These are phyloP conservation scores for Mythimna albipuncta DNA, from an alignment of 2,888 invertebrate genomes.

Conservation along the genomic window DNA sequence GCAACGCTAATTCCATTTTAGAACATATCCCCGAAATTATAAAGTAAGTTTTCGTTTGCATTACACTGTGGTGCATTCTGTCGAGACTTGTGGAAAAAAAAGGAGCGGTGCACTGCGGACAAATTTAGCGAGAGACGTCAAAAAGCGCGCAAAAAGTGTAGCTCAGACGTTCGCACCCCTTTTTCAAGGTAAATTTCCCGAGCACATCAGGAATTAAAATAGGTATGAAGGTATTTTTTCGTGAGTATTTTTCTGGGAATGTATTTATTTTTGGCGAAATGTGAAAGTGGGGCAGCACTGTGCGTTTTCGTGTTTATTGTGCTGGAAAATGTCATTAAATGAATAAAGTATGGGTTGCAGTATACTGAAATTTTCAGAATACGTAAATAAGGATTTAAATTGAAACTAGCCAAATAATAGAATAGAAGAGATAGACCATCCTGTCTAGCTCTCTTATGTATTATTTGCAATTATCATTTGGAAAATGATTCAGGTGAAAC, in stretches of 20 bases:
- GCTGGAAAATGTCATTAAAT: neutral
- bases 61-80: constrained; percentile 69
- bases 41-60: constrained; percentile 73
- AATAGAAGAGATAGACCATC: too few relatives aligned
- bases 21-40: constrained; percentile 62
- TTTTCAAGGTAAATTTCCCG: constrained; percentile 74
- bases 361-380: neutral
- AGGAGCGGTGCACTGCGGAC: constrained; percentile 72
- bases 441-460: too few relatives aligned
- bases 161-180: constrained; percentile 76
- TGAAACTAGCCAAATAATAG: too few relatives aligned
- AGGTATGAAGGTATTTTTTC: constrained; percentile 60
- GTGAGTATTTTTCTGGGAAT: constrained; percentile 42
- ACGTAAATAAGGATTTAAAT: too few relatives aligned
- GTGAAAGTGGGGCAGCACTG: neutral
- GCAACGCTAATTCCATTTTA: constrained; percentile 49
- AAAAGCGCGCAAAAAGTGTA: constrained; percentile 72
- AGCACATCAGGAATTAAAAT: constrained; percentile 72
- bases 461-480: too few relatives aligned
- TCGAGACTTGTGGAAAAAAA: constrained; percentile 65
- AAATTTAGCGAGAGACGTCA: constrained; percentile 83
- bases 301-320: constrained; percentile 14
- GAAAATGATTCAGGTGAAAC: too few relatives aligned
- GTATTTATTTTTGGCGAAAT: constrained; percentile 26
- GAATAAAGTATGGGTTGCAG: neutral